phyloP scores from a whole-genome alignment of 2,113 vertebrate species.

The Sceloporus tristichus region DNA sequence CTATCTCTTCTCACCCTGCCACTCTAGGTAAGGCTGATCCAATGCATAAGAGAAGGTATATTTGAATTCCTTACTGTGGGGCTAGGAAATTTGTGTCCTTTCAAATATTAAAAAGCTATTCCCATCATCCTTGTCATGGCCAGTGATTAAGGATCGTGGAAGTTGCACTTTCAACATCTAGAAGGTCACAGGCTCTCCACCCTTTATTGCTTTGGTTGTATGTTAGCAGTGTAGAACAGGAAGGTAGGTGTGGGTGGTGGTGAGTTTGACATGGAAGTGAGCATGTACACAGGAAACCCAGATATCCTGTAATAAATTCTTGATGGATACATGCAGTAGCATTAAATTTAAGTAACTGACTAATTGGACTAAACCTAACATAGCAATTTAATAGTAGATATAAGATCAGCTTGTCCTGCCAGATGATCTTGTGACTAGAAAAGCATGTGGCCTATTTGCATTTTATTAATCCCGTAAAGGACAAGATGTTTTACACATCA shows the following conservation, averaged over 20 bases:
- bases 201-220: neutral
- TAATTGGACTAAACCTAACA: neutral
- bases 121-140: neutral
- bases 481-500: neutral
- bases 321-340: neutral
- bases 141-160: neutral
- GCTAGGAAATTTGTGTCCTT: neutral
- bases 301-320: neutral
- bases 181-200: neutral
- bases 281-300: neutral
- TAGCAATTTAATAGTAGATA: neutral
- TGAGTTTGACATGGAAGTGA: neutral
- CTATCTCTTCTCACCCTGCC: conserved; percentile 84
- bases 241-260: neutral
- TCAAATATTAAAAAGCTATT: no score
- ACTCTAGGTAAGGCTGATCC: conserved; percentile 80
- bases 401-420: neutral
- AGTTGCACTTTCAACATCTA: neutral
- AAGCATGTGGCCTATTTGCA: neutral
- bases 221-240: neutral
- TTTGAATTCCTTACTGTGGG: neutral
- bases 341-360: neutral
- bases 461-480: neutral
- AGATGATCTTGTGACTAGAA: no score
- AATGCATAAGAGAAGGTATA: no score